Base-by-base conservation (phyloP, 2,113 vertebrate species). In the Coturnix japonica region DNA sequence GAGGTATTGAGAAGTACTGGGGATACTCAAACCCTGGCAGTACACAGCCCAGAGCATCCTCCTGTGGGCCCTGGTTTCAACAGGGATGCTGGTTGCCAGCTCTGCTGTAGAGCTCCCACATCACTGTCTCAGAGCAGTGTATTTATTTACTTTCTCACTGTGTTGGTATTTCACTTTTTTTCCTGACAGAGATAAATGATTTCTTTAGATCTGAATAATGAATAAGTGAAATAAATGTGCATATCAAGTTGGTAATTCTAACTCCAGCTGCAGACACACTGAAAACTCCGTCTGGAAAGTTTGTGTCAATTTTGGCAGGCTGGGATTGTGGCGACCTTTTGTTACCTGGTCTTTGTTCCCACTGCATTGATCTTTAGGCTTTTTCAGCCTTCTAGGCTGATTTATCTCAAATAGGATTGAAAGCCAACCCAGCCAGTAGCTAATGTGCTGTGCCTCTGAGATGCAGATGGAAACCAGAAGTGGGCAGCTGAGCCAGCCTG, bases 121-220 rank as follows among this genome's bases (percentile, higher is more conserved):
- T 43, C 12, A 3, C 80, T 61, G 61, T 61, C 73, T 88, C 1
- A 0, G 12, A 79, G 74, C 49, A 84, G 25, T 21, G 31, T 90
- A 30, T 86, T 91, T 95, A 89, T 93, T 93, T 89, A 63, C 49
- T 84, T 93, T 67, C 49, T 30, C 39, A 21, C 17, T 73, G 74
- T 86, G 53, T 65, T 83, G 70, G 53, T 86, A 71, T 85, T 86
- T 91, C 37, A 65, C 47, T 53, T 75, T 83, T 80, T 84, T 43
- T 10, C 26, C 56, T 49, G 70, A 66, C 77, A 92, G 71, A 90
- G 86, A 89, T 63, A 87, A 92, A 87, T 51, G 5, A n/a, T 91
- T 93, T 85, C 33, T 96, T 95, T 80, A 91, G 67, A 85, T 87
- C 35, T 85, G 81, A 87, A 82, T 94, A 94, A 90, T 85, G 89